phyloP scores from a whole-genome alignment of 23 tunicate genomes.

The Clavelina lepadiformis region DNA sequence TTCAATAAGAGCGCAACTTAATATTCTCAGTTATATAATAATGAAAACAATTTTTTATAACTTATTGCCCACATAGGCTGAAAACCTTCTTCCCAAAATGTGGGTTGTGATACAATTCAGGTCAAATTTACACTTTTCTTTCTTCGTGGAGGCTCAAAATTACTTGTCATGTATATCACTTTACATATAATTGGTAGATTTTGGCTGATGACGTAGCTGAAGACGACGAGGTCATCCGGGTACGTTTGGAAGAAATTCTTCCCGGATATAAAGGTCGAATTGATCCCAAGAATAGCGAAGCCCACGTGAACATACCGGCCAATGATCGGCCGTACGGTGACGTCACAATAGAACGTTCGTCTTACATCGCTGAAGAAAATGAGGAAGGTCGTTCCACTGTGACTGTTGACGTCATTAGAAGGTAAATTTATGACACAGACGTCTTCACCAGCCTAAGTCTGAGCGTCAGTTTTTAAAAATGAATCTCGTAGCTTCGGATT shows the following conservation, averaged over 20 bases:
- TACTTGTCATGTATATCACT: too few species aligned
- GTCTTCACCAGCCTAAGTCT: too few species aligned
- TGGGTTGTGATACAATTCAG: too few species aligned
- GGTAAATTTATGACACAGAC: constrained; percentile 13
- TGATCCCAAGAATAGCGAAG: constrained; percentile 22
- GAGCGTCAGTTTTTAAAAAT: too few species aligned
- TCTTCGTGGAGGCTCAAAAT: too few species aligned
- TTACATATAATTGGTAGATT: neutral
- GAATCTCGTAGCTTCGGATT: too few species aligned
- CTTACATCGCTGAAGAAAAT: constrained; percentile 31
- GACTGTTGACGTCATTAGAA: constrained; percentile 21
- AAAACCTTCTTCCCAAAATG: too few species aligned
- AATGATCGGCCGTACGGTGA: constrained; percentile 84
- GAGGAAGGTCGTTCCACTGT: constrained; percentile 4
- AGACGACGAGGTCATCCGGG: constrained; percentile 50
- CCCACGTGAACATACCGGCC: constrained; percentile 42
- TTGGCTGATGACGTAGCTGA: constrained; percentile 71
- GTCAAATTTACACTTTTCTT: too few species aligned
- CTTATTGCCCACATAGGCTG: too few species aligned
- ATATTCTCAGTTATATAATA: too few species aligned
- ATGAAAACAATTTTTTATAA: too few species aligned
- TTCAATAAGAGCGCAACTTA: neutral
- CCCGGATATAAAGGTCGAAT: constrained; percentile 46
- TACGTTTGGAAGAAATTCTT: constrained; percentile 27
- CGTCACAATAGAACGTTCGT: constrained; percentile 22